Percentiles rank a stretch among this genome's conserved stretches.
phyloP scores from a whole-genome alignment of 1,140 invertebrate genomes.

The Mercenaria mercenaria region DNA sequence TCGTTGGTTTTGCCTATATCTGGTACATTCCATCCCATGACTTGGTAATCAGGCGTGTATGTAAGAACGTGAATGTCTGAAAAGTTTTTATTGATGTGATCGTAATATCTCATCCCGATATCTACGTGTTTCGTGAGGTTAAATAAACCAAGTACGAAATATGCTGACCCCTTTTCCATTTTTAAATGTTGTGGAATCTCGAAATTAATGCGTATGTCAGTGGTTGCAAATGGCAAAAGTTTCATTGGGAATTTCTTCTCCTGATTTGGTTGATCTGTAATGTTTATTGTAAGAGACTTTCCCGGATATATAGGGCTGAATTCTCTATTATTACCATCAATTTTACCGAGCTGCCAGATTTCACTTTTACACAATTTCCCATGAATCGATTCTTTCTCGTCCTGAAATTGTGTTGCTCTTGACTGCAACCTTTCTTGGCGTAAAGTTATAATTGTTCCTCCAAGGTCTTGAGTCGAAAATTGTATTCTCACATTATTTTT shows the following conservation, averaged over 20 bases:
- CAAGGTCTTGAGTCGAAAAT: constrained; percentile 34
- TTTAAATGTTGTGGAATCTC: neutral
- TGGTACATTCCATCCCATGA: constrained; percentile 59
- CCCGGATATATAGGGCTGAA: constrained; percentile 51
- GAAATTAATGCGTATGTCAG: constrained; percentile 54
- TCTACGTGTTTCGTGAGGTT: constrained; percentile 53
- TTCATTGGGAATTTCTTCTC: constrained; percentile 44
- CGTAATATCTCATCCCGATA: constrained; percentile 46
- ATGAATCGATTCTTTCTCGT: neutral
- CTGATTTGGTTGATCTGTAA: constrained; percentile 9
- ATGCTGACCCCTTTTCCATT: constrained; percentile 52
- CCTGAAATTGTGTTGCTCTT: neutral
- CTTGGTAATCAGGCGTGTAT: constrained; percentile 35
- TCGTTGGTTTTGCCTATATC: constrained; percentile 20
- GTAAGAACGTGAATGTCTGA: constrained; percentile 35
- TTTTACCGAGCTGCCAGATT: constrained; percentile 55
- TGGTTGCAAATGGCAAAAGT: constrained; percentile 47
- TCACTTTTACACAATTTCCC: constrained; percentile 34
- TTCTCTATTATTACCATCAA: constrained; percentile 45
- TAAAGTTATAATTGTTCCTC: neutral
- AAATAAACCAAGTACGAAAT: constrained; percentile 38
- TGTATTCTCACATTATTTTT: constrained; percentile 37
- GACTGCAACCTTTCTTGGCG: constrained; percentile 1
- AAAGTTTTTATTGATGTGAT: constrained; percentile 33
- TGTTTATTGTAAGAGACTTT: constrained; percentile 9